Evolutionary conservation across 2,113 vertebrate species (phyloP), one percentile per base, ranked within the genome.

Genomic region (Microtus richardsoni): DNA sequence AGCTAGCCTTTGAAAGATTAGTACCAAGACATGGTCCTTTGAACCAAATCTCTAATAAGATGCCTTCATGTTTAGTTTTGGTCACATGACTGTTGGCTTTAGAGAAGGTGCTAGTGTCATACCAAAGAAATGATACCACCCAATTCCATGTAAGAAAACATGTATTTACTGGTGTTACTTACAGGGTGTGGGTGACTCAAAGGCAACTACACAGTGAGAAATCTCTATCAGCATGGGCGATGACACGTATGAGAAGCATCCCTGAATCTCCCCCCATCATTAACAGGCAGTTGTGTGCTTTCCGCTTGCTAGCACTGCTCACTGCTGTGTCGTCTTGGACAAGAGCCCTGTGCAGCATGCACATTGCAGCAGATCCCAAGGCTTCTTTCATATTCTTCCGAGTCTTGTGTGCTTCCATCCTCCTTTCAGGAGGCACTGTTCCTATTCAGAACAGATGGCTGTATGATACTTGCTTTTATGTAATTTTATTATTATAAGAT

Each of bases 401-500:
- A 47, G 33, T 33, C 11, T 68, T 86, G 62, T 36, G 21, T 13
- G 9, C 17, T 22, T 68, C 17, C 2, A 30, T 49, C 6, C 6
- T 47, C 62, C 5, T 49, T 19, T 64, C 4, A 28, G n/a, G n/a
- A 64, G 7, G 7, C 7, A 13, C 24, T 49, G 26, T 13, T 86
- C 7, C 11, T 24, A 49, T 49, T 49, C 64, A 49, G 64, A 70
- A 36, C 44, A 36, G 44, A 86, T 70, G 24, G 21, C 44, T 70
- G 30, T 36, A 70, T 12, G 10, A 2, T 12, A 36, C 19, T 49
- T 36, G 6, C 54, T 88, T 97, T 93, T 52, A 88, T 70, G 12
- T 71, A 85, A 79, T 89, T 95, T 71, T 22, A 54, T 77, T 77
- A 85, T 62, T 79, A 71, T 75, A 82, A 87, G 11, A 91, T 68